Evolutionary conservation across 2,797 vertebrate genomes (phyloP), one percentile per base, ranked within the genome.

Genomic region (Gallirallus australis): DNA sequence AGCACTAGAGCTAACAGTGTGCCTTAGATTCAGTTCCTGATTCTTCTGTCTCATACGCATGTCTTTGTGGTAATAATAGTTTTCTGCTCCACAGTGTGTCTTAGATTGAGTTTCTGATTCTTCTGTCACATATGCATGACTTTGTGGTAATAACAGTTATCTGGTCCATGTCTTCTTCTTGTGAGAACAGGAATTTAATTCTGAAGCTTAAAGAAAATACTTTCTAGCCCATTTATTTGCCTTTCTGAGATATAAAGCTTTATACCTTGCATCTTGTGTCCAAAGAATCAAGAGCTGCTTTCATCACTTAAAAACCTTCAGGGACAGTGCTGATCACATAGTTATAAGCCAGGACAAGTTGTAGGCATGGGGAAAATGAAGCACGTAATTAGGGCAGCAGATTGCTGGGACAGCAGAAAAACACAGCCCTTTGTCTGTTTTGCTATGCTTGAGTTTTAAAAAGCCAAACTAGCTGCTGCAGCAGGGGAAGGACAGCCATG

Each of bases 371-470:
- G 60, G 20, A 45, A 59, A 66, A 61, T 61, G 19, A 82, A 66
- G 56, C 82, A 89, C 0, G 2, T 72, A 92, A 89, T 78, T 61
- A 87, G 89, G 59, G 37, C 93, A 94, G 75, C 75, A 57, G 59
- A 84, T 84, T 91, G 94, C 96, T 92, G 63, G 73, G 63, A 37
- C 66, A 92, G 91, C 94, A 94, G 87, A 84, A 94, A 89, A 94
- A 53, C 16, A 15, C 53, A 89, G 30, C 9, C 66, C 39, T 89
- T 92, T 96, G 93, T 94, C 89, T 96, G 0, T 53, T 95, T 45
- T 89, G 91, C 91, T 79, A 4, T 27, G 87, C 33, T 23, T 0
- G 31, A 37, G 37, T 40, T 94, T 84, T 25, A 40, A 73, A 59
- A 56, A 94, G 87, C 61, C 87, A 79, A 53, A 82, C 1, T 24